These are phyloP conservation scores for Syrmaticus mikado DNA, from an alignment of 2,113 vertebrate species.

Conservation along the genomic window DNA sequence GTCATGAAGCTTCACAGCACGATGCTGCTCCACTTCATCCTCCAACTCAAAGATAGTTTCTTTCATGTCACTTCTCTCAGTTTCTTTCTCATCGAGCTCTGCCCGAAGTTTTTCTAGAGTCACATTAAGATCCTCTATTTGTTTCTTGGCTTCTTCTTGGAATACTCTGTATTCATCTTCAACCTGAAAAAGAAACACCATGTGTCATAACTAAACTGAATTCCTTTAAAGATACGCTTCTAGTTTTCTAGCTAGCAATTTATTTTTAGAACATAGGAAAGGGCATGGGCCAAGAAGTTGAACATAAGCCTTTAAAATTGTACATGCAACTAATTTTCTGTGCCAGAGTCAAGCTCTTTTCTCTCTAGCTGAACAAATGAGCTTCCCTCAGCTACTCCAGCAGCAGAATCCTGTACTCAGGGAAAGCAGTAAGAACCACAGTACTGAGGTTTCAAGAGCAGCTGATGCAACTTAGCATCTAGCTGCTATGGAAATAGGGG, in stretches of 20 bases:
- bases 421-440: background rate
- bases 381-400: background rate
- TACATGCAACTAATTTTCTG: background rate
- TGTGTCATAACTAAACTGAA: background rate
- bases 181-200: conserved; percentile 73
- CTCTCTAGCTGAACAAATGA: background rate
- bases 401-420: background rate
- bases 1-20: conserved; percentile 95
- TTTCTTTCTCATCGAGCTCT: conserved; percentile 92
- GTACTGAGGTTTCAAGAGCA: background rate
- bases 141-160: conserved; percentile 89
- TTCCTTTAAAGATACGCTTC: background rate
- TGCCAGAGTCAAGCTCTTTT: background rate
- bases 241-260: background rate
- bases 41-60: conserved; percentile 96
- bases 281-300: background rate
- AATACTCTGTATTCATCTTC: conserved; percentile 90
- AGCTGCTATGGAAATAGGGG: background rate
- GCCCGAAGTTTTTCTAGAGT: conserved; percentile 86
- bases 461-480: background rate
- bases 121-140: conserved; percentile 87
- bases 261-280: background rate
- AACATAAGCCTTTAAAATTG: background rate
- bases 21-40: conserved; percentile 95
- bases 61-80: conserved; percentile 94